These are phyloP conservation scores for Varecia variegata DNA, from an alignment of 2,797 vertebrate genomes.

Conservation along the genomic window DNA sequence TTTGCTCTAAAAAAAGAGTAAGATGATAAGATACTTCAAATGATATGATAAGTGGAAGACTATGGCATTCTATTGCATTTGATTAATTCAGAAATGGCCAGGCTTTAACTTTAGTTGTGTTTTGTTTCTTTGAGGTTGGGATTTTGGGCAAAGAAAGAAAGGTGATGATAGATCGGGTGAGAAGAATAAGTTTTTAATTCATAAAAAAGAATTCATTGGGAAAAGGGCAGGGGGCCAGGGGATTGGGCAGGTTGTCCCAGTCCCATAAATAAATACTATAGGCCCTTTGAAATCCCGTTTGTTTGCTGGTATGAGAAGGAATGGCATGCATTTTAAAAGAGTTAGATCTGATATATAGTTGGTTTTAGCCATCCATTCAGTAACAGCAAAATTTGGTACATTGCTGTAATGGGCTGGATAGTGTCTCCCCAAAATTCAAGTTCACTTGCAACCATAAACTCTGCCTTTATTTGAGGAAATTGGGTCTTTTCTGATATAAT, in stretches of 20 bases:
- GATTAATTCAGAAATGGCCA: constrained; percentile 21
- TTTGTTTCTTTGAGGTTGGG: constrained; percentile 27
- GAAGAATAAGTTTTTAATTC: constrained; percentile 35
- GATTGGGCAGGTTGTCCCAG: background rate
- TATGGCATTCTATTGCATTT: constrained; percentile 6
- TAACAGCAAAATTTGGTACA: background rate
- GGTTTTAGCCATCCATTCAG: background rate
- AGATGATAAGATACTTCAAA: background rate
- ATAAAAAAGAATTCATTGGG: background rate
- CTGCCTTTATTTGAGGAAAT: background rate
- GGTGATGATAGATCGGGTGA: background rate
- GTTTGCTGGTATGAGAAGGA: background rate
- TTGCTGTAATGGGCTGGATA: background rate
- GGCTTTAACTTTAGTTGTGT: background rate
- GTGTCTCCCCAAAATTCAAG: background rate
- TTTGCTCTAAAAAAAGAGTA: background rate
- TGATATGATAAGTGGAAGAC: background rate
- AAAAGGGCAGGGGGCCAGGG: background rate
- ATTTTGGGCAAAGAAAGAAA: constrained; percentile 15
- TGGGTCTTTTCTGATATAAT: background rate
- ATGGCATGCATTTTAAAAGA: background rate
- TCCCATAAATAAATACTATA: background rate
- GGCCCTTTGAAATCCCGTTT: background rate
- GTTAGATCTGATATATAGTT: background rate
- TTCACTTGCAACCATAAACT: background rate